These are phyloP conservation scores for Orchesellides sinensis DNA, from an alignment of 2,888 invertebrate species.

Conservation along the genomic window DNA sequence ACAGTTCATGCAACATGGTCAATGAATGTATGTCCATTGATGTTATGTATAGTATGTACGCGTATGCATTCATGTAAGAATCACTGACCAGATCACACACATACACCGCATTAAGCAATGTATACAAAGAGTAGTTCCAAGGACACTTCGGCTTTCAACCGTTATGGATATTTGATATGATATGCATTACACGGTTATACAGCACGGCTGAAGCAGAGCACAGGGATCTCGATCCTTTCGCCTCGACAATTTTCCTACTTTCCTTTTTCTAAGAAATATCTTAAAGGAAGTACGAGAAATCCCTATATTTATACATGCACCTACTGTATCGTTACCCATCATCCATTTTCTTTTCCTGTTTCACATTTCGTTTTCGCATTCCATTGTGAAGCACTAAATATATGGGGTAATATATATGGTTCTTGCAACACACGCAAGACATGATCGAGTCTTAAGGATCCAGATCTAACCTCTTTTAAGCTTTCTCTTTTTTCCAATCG, in stretches of 20 bases:
- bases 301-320: background rate
- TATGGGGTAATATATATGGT: background rate
- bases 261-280: background rate
- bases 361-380: conserved; percentile 2
- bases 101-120: background rate
- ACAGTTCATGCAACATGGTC: background rate
- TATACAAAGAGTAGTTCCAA: too few species aligned
- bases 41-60: too few species aligned
- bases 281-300: background rate
- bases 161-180: background rate
- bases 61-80: background rate
- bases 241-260: conserved; percentile 3
- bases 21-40: background rate
- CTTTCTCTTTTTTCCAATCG: conserved; percentile 20
- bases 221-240: background rate
- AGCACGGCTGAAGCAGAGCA: background rate
- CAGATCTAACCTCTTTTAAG: conserved; percentile 1
- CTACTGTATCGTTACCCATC: conserved; percentile 14
- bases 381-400: background rate
- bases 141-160: conserved; percentile 25
- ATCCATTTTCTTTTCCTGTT: conserved; percentile 22
- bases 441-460: background rate
- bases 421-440: too few species aligned
- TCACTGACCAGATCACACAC: background rate
- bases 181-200: conserved; percentile 1